Evolutionary conservation across 2,888 invertebrate genomes (phyloP).

Genomic region (Pollenia labialis): DNA sequence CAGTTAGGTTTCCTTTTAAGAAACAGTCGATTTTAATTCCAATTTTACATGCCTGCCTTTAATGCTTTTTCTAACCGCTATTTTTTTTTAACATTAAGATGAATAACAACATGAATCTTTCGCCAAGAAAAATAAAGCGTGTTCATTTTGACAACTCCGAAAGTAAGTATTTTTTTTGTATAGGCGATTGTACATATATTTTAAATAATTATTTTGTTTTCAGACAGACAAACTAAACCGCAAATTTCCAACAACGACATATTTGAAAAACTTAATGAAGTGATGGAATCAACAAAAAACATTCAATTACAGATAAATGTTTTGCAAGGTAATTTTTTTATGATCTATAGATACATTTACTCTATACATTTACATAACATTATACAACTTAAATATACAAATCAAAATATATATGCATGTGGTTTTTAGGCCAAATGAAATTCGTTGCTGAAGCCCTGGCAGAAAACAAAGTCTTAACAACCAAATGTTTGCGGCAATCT

Average conservation of each 20-base stretch:
- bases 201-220: too few relatives aligned
- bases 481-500: constrained; percentile 36
- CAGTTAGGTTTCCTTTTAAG: constrained; percentile 46
- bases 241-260: constrained; percentile 51
- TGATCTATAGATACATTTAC: constrained; percentile 28
- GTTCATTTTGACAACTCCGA: constrained; percentile 25
- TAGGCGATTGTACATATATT: too few relatives aligned
- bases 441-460: constrained; percentile 40
- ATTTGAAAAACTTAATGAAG: constrained; percentile 30
- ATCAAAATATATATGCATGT: constrained; percentile 17
- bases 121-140: constrained; percentile 36
- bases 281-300: constrained; percentile 29
- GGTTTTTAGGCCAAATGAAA: constrained; percentile 13
- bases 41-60: constrained; percentile 40
- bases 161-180: too few relatives aligned
- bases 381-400: constrained; percentile 28
- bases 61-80: constrained; percentile 32
- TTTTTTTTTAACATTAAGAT: constrained; percentile 52
- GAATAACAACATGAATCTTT: constrained; percentile 36
- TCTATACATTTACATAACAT: constrained; percentile 25
- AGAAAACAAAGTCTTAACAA: constrained; percentile 48
- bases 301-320: constrained; percentile 44
- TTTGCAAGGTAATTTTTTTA: constrained; percentile 44
- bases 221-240: constrained; percentile 28
- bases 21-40: constrained; percentile 33